Conservation (phyloP, 2,888 invertebrate species). For the Thera britannica region DNA sequence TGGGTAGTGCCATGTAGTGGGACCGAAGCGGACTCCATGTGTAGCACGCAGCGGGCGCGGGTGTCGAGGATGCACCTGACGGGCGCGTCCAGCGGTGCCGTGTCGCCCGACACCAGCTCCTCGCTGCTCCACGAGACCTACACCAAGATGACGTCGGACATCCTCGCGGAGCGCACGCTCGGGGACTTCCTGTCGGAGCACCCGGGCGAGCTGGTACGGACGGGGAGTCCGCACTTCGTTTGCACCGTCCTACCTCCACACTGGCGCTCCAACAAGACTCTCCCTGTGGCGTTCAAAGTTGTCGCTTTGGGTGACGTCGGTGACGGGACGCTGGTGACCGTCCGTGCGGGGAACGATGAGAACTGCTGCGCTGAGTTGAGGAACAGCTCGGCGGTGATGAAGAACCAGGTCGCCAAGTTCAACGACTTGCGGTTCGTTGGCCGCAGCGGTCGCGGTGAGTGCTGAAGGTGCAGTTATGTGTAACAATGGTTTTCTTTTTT, state of each 20-base stretch:
- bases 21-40: slow-evolving; percentile 70
- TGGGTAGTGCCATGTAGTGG: slow-evolving; percentile 70
- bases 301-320: slow-evolving; percentile 97
- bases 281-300: slow-evolving; percentile 98
- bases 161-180: slow-evolving; percentile 93
- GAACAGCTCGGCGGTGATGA: slow-evolving; percentile 98
- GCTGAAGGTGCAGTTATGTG: slow-evolving; percentile 82
- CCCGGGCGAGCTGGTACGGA: slow-evolving; percentile 96
- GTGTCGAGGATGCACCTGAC: slow-evolving; percentile 84
- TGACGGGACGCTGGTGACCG: slow-evolving; percentile 98
- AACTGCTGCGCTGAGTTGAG: slow-evolving; percentile 98
- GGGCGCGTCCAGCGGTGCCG: slow-evolving; percentile 82
- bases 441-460: slow-evolving; percentile 98
- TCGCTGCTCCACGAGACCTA: slow-evolving; percentile 91
- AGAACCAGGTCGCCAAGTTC: slow-evolving; percentile 99
- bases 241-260: slow-evolving; percentile 98
- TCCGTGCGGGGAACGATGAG: slow-evolving; percentile 98
- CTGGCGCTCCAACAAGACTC: slow-evolving; percentile 99
- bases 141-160: slow-evolving; percentile 95
- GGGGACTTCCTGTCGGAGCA: slow-evolving; percentile 95
- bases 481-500: slow-evolving; percentile 52
- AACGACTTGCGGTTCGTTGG: slow-evolving; percentile 99
- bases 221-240: slow-evolving; percentile 96
- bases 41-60: slow-evolving; percentile 81
- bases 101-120: slow-evolving; percentile 89